phyloP scores from a whole-genome alignment of 2,113 vertebrate species.

The Spermophilus dauricus region DNA sequence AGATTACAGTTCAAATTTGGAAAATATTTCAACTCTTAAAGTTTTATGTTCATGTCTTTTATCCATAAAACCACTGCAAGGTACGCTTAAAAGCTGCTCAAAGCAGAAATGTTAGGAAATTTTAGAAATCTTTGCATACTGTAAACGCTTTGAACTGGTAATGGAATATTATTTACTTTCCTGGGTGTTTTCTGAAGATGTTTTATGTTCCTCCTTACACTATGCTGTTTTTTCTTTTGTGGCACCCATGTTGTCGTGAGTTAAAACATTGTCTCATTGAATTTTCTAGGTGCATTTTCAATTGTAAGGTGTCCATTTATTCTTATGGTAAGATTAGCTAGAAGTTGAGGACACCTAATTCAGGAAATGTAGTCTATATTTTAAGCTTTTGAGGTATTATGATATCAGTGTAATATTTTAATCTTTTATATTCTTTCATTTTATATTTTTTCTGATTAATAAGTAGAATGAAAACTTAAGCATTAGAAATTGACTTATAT shows the following conservation, averaged over 20 bases:
- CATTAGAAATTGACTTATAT: constrained; percentile 19
- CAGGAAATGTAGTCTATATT: constrained; percentile 1
- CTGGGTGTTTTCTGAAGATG: not conserved
- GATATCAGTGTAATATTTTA: not conserved
- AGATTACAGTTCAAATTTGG: not conserved
- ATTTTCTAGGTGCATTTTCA: constrained; percentile 19
- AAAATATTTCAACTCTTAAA: not conserved
- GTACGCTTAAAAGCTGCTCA: not conserved
- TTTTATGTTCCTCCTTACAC: not conserved
- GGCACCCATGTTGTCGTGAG: not conserved
- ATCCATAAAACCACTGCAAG: not conserved
- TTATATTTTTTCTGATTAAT: not conserved
- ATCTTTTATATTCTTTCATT: constrained; percentile 58
- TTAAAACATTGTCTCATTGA: not conserved
- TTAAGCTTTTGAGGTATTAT: constrained; percentile 22
- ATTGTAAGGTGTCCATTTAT: not conserved
- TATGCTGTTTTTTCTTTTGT: not conserved
- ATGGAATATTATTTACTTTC: not conserved
- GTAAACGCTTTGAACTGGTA: not conserved
- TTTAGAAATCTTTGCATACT: not conserved
- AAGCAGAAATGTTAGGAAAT: not conserved
- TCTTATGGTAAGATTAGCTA: constrained; percentile 23
- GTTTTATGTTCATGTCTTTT: not conserved
- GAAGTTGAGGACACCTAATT: not conserved
- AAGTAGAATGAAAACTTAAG: constrained; percentile 19